A percentile compares a stretch with the other conserved stretches of the same genome.
These are phyloP conservation scores for Xyrichtys novacula DNA, from an alignment of 2,797 vertebrate species.

Conservation along the genomic window DNA sequence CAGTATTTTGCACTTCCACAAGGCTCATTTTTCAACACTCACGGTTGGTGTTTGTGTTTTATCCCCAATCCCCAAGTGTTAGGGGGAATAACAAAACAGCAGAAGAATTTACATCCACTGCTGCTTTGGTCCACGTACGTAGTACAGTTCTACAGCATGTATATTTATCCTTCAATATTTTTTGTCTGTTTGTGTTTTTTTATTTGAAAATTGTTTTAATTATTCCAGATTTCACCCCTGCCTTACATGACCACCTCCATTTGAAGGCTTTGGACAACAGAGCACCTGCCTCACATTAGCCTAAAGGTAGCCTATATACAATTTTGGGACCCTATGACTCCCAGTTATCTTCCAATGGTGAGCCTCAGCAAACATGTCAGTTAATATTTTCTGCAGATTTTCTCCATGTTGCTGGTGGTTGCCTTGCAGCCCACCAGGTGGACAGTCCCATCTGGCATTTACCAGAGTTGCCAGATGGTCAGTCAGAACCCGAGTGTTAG, in stretches of 20 bases:
- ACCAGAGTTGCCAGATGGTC: slow-evolving; percentile 1
- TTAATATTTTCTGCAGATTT: not conserved
- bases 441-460: not conserved
- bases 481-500: not conserved
- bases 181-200: not conserved
- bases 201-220: not conserved
- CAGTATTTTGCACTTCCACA: no score
- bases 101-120: no score
- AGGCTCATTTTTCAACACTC: no score
- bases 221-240: not conserved
- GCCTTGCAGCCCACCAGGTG: not conserved
- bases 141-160: no score
- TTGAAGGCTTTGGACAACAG: not conserved
- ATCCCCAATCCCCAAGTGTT: no score
- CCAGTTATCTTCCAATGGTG: not conserved
- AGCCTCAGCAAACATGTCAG: not conserved
- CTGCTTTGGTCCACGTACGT: not conserved
- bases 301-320: not conserved
- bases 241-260: not conserved
- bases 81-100: no score
- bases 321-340: not conserved
- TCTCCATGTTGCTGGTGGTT: not conserved
- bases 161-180: not conserved
- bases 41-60: no score
- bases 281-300: not conserved